Evolutionary conservation across 2,797 vertebrate genomes (phyloP).

Genomic region (Cynopterus sphinx): DNA sequence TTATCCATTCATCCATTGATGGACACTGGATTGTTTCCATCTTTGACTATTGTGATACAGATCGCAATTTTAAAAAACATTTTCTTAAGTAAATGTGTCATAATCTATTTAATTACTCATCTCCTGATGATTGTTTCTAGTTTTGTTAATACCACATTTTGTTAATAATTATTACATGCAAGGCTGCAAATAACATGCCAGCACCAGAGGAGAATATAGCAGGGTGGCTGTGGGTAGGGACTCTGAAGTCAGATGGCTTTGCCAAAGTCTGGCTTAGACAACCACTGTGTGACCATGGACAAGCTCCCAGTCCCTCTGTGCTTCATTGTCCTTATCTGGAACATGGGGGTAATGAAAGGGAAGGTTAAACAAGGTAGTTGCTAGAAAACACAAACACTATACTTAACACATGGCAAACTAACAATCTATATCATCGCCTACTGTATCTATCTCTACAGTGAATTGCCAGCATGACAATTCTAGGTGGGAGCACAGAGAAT

Average conservation of each 20-base stretch:
- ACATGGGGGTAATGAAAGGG: neutral
- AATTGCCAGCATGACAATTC: neutral
- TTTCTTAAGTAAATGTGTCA: neutral
- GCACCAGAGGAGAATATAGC: neutral
- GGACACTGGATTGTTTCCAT: neutral
- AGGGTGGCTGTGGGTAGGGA: neutral
- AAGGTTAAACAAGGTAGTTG: neutral
- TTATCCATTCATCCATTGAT: neutral
- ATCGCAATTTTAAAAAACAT: neutral
- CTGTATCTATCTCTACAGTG: neutral
- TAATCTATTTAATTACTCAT: neutral
- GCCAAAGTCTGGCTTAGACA: neutral
- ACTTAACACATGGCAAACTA: neutral
- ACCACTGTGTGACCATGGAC: neutral
- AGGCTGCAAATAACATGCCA: neutral
- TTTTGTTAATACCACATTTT: neutral
- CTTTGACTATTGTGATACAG: neutral
- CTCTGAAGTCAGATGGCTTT: neutral
- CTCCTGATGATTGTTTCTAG: neutral
- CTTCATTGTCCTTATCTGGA: neutral
- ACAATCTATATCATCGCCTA: rapidly evolving
- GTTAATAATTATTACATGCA: neutral
- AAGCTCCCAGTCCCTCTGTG: neutral
- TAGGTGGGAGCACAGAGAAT: neutral
- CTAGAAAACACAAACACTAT: rapidly evolving